Evolutionary conservation across 1,140 invertebrate species (phyloP), one percentile per base, ranked within the genome.

Genomic region (Hyles vespertilio): DNA sequence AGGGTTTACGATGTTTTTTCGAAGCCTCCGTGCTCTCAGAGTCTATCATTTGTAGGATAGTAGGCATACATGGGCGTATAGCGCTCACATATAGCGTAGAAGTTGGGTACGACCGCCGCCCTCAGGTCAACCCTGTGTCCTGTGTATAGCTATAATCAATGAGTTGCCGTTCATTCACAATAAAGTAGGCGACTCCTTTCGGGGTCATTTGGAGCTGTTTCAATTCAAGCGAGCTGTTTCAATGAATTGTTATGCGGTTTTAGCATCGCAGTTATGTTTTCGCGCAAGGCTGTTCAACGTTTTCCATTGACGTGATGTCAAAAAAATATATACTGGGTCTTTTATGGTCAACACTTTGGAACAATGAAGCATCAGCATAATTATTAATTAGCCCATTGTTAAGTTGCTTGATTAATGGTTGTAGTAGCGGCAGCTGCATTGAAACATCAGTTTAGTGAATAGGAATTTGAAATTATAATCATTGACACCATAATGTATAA

Each of bases 101-200:
- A 60, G 63, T 68, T 58, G 45, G 62, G 54, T 67, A 59, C 63
- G 81, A 87, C 77, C 82, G 77, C 81, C 83, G 84, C 84, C 84
- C 84, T 84, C 77, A 71, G 65, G 66, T 84, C 69, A 66, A 74
- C 73, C 69, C 72, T 79, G 74, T 70, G 63, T 77, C 68, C 57
- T 64, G 65, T 74, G 70, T 81, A 77, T 81, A 77, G 70, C 58
- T 84, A 82, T 82, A 85, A 84, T 84, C 84, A 85, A 88, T 87
- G 82, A 86, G 67, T 74, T 53, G 62, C 65, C 70, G 72, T 88
- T 89, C 87, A 89, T 89, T 88, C 87, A 89, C 81, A 75, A 86
- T 86, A 84, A 80, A 75, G 77, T 81, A 81, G 72, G 70, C 68
- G 70, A 67, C 72, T 70, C 61, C 68, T 77, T 74, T 82, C 80